A percentile compares a stretch with the other conserved stretches of the same genome.
These are phyloP conservation scores for Lycocerus yunnanus DNA, from an alignment of 2,888 invertebrate genomes.

Conservation along the genomic window DNA sequence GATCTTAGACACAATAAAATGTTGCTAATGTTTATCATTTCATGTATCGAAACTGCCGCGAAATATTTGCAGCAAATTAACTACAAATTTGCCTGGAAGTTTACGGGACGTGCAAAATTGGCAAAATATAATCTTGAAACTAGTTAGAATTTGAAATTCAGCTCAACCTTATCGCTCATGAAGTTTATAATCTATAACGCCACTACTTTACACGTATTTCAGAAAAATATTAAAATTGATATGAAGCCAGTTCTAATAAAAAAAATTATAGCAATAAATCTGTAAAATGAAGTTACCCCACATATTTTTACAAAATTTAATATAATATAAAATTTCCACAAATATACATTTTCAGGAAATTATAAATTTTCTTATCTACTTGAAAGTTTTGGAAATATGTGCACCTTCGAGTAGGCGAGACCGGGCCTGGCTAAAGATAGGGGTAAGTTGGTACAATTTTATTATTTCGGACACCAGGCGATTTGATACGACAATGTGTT, in stretches of 20 bases:
- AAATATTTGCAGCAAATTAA: not conserved
- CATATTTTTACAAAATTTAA: too few species aligned
- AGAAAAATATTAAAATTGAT: not conserved
- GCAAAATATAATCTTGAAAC: not conserved
- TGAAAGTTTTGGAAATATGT: not conserved
- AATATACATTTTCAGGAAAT: not conserved
- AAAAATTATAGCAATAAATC: too few species aligned
- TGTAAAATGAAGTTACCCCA: too few species aligned
- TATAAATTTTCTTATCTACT: not conserved
- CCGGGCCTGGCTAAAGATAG: not conserved
- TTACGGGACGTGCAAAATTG: not conserved
- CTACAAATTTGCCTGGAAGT: not conserved
- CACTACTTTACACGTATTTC: not conserved
- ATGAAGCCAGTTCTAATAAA: too few species aligned
- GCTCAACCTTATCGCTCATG: not conserved
- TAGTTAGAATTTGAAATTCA: not conserved
- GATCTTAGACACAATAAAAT: not conserved
- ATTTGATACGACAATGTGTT: not conserved
- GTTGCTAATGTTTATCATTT: not conserved
- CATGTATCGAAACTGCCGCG: not conserved
- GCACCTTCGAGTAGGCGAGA: not conserved
- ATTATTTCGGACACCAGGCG: not conserved
- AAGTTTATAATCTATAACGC: not conserved
- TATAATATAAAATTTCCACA: too few species aligned
- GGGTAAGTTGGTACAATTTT: not conserved